Conservation (phyloP, 2,113 vertebrate species). For the Ahaetulla prasina region DNA sequence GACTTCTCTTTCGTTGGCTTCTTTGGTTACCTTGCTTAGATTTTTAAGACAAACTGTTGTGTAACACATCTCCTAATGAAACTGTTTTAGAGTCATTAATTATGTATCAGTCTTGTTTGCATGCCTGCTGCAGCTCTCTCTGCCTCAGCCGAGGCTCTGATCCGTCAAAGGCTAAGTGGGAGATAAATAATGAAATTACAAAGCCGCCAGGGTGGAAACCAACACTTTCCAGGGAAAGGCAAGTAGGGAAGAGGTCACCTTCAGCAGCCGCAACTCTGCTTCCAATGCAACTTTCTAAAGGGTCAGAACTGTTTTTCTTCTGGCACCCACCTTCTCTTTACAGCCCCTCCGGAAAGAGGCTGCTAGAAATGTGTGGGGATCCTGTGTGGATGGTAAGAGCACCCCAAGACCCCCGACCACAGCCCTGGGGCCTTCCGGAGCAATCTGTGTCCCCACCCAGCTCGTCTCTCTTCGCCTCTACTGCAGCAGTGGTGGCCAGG, state of each 20-base stretch:
- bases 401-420: neutral
- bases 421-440: neutral
- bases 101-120: conserved; percentile 66
- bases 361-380: neutral
- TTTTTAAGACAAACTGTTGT: conserved; percentile 52
- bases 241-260: neutral
- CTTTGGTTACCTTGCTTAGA: conserved; percentile 9
- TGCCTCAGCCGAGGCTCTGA: conserved; percentile 47
- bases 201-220: conserved; percentile 47
- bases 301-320: neutral
- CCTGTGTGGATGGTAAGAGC: neutral
- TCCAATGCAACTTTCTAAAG: neutral
- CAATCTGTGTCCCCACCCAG: too few species aligned
- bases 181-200: conserved; percentile 62
- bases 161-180: conserved; percentile 56
- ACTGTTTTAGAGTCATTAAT: conserved; percentile 72
- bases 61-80: conserved; percentile 68
- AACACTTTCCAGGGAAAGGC: neutral
- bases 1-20: conserved; percentile 9
- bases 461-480: neutral
- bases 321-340: neutral
- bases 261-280: neutral
- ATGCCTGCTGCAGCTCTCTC: conserved; percentile 44
- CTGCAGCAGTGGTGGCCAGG: too few species aligned
- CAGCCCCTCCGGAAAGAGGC: too few species aligned